Conservation (phyloP, 2,797 vertebrate species). For the Yasuhikotakia modesta region DNA sequence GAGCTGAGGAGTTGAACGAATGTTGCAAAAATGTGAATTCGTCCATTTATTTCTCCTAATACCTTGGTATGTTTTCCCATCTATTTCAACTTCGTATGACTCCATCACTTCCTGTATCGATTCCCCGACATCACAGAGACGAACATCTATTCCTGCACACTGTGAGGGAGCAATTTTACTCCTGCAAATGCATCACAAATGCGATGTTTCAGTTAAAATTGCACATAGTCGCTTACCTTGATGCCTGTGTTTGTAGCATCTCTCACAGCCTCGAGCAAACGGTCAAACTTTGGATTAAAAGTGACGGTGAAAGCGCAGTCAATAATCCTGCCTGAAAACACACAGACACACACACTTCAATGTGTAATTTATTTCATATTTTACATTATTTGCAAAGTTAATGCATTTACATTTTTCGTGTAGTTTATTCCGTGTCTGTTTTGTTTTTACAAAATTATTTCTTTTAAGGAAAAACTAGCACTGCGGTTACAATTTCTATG, state of each 20-base stretch:
- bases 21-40: too few species aligned
- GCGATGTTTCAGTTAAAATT: background rate
- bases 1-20: background rate
- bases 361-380: background rate
- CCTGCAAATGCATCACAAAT: background rate
- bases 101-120: slow-evolving; percentile 99
- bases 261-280: slow-evolving; percentile 93
- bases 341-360: background rate
- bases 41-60: slow-evolving; percentile 11
- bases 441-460: too few species aligned
- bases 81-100: slow-evolving; percentile 85
- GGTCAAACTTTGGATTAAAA: slow-evolving; percentile 97
- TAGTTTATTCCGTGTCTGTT: too few species aligned
- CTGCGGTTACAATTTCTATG: too few species aligned
- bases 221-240: slow-evolving; percentile 78
- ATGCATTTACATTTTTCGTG: background rate
- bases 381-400: background rate
- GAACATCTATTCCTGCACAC: slow-evolving; percentile 97
- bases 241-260: slow-evolving; percentile 98
- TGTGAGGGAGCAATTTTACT: slow-evolving; percentile 57
- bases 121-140: slow-evolving; percentile 94
- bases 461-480: too few species aligned
- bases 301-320: slow-evolving; percentile 99
- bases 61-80: slow-evolving; percentile 99
- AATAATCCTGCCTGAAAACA: slow-evolving; percentile 91